Evolutionary conservation across 2,797 vertebrate genomes (phyloP).

Genomic region (Melanotaenia maccullochi): DNA sequence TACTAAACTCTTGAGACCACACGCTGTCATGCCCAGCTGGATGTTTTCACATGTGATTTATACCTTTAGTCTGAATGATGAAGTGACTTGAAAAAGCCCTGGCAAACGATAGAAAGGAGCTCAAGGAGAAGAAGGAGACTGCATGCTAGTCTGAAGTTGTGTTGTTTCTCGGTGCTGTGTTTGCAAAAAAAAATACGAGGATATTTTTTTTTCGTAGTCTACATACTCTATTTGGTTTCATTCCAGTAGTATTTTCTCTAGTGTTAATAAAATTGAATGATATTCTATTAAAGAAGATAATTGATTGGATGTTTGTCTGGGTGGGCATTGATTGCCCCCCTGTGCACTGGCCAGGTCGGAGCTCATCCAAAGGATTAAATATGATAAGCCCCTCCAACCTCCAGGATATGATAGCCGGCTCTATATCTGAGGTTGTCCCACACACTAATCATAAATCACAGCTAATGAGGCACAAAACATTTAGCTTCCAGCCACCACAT

Average conservation of each 20-base stretch:
- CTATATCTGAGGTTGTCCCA: slow-evolving; percentile 54
- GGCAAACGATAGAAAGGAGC: slow-evolving; percentile 31
- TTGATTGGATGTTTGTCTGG: slow-evolving; percentile 50
- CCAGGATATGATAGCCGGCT: slow-evolving; percentile 48
- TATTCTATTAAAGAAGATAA: slow-evolving; percentile 55
- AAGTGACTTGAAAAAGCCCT: slow-evolving; percentile 47
- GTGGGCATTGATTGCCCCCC: slow-evolving; percentile 36
- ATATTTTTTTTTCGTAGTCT: not conserved
- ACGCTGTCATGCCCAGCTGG: slow-evolving; percentile 5
- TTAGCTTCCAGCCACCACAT: slow-evolving; percentile 52
- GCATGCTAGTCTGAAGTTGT: slow-evolving; percentile 22
- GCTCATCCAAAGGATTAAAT: slow-evolving; percentile 52
- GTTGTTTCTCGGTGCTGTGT: slow-evolving; percentile 37
- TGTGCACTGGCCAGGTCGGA: slow-evolving; percentile 42
- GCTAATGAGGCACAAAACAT: slow-evolving; percentile 68
- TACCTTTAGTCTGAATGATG: slow-evolving; percentile 39
- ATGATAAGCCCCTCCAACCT: slow-evolving; percentile 41
- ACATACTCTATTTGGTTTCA: slow-evolving; percentile 28
- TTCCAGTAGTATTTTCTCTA: slow-evolving; percentile 17
- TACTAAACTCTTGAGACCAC: slow-evolving; percentile 3
- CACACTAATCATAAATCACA: slow-evolving; percentile 69
- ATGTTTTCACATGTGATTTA: slow-evolving; percentile 50
- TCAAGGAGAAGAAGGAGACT: slow-evolving; percentile 13
- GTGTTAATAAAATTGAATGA: slow-evolving; percentile 38
- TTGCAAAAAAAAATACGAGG: slow-evolving; percentile 25